Evolutionary conservation across 2,797 vertebrate species (phyloP), one percentile per base, ranked within the genome.

Genomic region (Coreius guichenoti): DNA sequence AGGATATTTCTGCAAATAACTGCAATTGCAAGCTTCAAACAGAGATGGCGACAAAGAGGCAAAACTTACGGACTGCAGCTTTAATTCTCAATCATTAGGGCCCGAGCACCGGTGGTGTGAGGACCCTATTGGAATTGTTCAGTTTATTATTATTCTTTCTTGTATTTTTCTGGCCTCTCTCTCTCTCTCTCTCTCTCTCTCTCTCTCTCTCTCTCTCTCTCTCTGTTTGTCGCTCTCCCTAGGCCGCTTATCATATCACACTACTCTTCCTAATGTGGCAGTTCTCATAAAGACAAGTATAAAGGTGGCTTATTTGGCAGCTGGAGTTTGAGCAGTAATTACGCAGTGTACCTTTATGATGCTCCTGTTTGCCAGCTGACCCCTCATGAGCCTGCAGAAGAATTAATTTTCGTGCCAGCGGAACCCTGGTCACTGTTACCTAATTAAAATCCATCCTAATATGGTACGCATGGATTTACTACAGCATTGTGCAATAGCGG

Each of bases 391-490:
- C 80, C 74, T 70, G 82, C 86, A 86, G 83, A 89, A 87, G 75
- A 90, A 90, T 88, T 84, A 1, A 88, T 90, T 88, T 87, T 86
- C 79, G 31, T 88, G 69, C 83, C 68, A 83, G 56, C 61, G 43
- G 39, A 86, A 88, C 88, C 56, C 70, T 74, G 16, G 39, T 85
- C 76, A 12, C n/a, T 73, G 85, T 74, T 87, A 84, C 78, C 82
- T 89, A 86, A 84, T 90, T 91, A 86, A 88, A 87, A 87, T 47
- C 51, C 76, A 68, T 65, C 82, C 74, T 82, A 36, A 87, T 89
- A 76, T 17, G 26, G 51, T 73, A 77, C 8, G 29, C 75, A 51
- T 81, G 90, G 88, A 90, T 90, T 91, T 87, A 87, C 80, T 45
- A 26, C 21, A 65, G 81, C 84, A 58, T 86, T 84, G 81, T 72